Percentiles rank a stretch among this genome's conserved stretches.
These are phyloP conservation scores for Platygyra sinensis DNA, from an alignment of 64 coral and sea anemone genomes.

Conservation along the genomic window DNA sequence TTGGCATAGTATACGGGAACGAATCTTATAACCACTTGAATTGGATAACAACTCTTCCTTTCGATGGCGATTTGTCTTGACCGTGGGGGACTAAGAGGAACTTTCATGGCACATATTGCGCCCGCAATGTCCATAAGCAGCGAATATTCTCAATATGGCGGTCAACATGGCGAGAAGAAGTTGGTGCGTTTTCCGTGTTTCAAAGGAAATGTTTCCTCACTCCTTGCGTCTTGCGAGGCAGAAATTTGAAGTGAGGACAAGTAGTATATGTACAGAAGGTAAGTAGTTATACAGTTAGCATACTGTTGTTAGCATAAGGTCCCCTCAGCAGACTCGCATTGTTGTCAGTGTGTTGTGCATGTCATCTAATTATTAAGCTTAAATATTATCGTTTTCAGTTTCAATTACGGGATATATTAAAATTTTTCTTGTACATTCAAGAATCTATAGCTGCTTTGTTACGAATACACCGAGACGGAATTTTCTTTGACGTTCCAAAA, in stretches of 20 bases:
- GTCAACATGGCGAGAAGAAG: constrained; percentile 16
- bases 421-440: too few relatives aligned
- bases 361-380: too few relatives aligned
- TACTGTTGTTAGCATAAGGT: too few relatives aligned
- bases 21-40: neutral
- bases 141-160: constrained; percentile 52
- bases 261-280: constrained; percentile 20
- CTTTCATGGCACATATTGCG: neutral
- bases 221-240: neutral
- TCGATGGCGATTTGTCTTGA: neutral
- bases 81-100: neutral
- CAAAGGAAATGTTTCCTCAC: neutral
- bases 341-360: too few relatives aligned
- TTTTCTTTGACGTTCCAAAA: too few relatives aligned
- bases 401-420: too few relatives aligned
- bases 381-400: too few relatives aligned
- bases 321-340: too few relatives aligned
- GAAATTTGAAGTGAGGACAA: neutral
- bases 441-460: too few relatives aligned
- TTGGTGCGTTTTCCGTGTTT: neutral
- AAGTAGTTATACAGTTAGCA: too few relatives aligned
- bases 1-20: constrained; percentile 23
- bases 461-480: too few relatives aligned
- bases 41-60: too few relatives aligned
- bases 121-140: constrained; percentile 3